Evolutionary conservation across 2,113 vertebrate genomes (phyloP).

Genomic region (Paraplagusia blochii): DNA sequence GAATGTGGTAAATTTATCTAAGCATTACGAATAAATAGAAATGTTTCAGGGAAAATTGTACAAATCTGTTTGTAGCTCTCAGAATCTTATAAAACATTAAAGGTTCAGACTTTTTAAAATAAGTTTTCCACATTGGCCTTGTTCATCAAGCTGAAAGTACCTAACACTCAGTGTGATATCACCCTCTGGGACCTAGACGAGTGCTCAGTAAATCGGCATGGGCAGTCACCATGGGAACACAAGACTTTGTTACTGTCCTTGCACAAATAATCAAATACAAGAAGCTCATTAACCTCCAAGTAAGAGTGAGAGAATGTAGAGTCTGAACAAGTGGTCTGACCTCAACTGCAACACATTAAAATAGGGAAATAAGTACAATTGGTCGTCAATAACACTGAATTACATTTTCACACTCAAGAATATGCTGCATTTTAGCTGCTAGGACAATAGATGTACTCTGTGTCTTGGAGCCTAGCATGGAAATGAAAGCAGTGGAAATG

Average conservation of each 20-base stretch:
- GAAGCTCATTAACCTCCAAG: conserved; percentile 39
- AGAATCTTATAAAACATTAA: conserved; percentile 38
- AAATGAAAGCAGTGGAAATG: conserved; percentile 20
- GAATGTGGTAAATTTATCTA: too few species aligned
- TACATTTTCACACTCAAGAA: conserved; percentile 15
- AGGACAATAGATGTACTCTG: conserved; percentile 4
- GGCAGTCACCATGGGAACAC: conserved; percentile 87
- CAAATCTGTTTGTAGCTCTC: conserved; percentile 7
- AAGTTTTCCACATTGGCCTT: conserved; percentile 71
- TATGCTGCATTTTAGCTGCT: conserved; percentile 5
- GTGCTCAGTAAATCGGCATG: conserved; percentile 83
- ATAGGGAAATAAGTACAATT: conserved; percentile 35
- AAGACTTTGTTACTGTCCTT: conserved; percentile 52
- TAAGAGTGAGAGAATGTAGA: conserved; percentile 47
- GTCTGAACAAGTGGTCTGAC: conserved; percentile 38
- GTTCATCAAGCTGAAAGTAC: conserved; percentile 75
- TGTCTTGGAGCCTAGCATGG: conserved; percentile 19
- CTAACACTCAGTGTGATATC: conserved; percentile 88
- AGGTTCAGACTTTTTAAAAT: conserved; percentile 21
- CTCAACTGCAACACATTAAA: conserved; percentile 50
- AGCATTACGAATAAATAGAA: too few species aligned
- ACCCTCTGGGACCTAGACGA: conserved; percentile 73
- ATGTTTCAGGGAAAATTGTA: too few species aligned
- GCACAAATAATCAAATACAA: conserved; percentile 55
- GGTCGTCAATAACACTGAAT: conserved; percentile 38